These are phyloP conservation scores for Muscidifurax raptorellus DNA, from an alignment of 1,140 invertebrate species.

Conservation along the genomic window DNA sequence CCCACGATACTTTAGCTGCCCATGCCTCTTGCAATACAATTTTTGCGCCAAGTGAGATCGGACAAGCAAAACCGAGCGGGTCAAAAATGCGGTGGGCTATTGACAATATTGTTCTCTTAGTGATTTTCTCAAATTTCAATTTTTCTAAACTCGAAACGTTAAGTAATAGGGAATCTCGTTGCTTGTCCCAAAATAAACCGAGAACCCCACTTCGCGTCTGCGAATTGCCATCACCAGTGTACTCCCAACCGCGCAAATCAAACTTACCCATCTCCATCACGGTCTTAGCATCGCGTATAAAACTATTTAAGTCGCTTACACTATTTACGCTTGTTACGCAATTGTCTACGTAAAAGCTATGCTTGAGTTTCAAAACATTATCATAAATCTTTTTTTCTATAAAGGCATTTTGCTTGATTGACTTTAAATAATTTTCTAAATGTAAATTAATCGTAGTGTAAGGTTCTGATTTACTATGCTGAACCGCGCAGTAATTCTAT, in stretches of 20 bases:
- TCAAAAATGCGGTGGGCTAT: conserved; percentile 6
- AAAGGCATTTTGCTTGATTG: too few species aligned
- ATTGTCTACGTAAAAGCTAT: conserved; percentile 10
- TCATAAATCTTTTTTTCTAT: background rate
- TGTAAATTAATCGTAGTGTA: conserved; percentile 56
- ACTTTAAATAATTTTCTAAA: conserved; percentile 52
- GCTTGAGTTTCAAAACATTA: background rate
- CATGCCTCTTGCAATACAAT: background rate
- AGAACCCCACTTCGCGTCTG: background rate
- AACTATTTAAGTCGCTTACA: background rate
- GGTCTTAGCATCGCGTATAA: background rate
- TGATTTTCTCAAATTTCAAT: background rate
- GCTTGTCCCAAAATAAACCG: conserved; percentile 14
- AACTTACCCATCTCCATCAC: background rate
- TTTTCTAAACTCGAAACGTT: background rate
- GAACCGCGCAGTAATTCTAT: too few species aligned
- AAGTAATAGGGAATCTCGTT: background rate
- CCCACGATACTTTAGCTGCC: background rate
- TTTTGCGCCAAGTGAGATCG: background rate
- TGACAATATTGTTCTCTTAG: conserved; percentile 7
- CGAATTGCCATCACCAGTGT: background rate
- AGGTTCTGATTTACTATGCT: too few species aligned
- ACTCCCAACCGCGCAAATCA: conserved; percentile 30
- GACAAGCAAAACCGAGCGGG: background rate
- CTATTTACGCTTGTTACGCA: background rate